Evolutionary conservation across 2,113 vertebrate genomes (phyloP), one percentile per base, ranked within the genome.

Genomic region (Crotalus tigris): DNA sequence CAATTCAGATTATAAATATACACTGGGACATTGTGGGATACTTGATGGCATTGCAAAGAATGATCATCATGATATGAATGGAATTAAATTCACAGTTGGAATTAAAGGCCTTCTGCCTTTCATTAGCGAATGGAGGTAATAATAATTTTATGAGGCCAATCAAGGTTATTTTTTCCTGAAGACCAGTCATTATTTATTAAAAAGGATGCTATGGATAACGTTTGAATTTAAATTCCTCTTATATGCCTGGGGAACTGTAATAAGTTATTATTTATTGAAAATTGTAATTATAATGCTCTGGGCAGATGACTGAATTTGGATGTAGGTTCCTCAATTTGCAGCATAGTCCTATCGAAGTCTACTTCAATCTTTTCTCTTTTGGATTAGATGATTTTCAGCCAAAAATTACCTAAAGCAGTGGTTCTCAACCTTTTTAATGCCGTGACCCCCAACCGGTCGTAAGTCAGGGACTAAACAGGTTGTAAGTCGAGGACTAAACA

Each of bases 121-220:
- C 95, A 97, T 99, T 94, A 97, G 97, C 26, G 96, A 97, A 75
- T 99, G 98, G 99, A 99, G 98, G 98, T 99, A 97, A 97, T 95
- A 75, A 53, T 95, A 69, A 33, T 44, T 29, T 92, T 81, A 57
- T 13, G 49, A 88, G n/a, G 26, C 10, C 44, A 5, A 33, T 46
- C 26, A 87, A 87, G 29, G 26, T 49, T 10, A 19, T 57, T 23
- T 46, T 39, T 85, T 19, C 4, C 69, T 10, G 39, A 55, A 90
- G 46, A 12, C 5, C 29, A 88, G n/a, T 57, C 54, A 33, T 88
- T 57, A 89, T 51, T 75, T 55, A 91, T 13, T 55, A 1, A 23
- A 54, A 54, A 81, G 51, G 51, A 26, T 8, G n/a, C 69, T 81
- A 81, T 81, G n/a, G n/a, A 81, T 81, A 81, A 81, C 39, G 69